Percentiles rank a stretch among this genome's conserved stretches.
phyloP scores from a whole-genome alignment of 2,113 vertebrate genomes.

The Arenaria interpres region DNA sequence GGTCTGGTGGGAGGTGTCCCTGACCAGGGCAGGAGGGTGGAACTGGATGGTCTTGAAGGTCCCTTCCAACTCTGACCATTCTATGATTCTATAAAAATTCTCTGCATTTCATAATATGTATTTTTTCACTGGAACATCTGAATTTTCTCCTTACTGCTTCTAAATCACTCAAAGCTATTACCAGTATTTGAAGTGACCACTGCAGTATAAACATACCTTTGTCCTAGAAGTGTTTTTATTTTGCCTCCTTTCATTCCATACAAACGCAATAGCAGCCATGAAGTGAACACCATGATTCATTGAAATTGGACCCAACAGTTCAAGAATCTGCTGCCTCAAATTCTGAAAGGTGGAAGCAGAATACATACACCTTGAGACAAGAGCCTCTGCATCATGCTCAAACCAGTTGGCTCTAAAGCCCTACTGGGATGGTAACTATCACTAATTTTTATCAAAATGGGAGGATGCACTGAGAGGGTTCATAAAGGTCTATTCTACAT shows the following conservation, averaged over 20 bases:
- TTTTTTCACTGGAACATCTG: not conserved
- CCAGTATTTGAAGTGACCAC: not conserved
- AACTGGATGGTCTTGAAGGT: too few species aligned
- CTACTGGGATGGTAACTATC: not conserved
- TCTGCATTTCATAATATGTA: not conserved
- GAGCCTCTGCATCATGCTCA: not conserved
- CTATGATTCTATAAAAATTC: not conserved
- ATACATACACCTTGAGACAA: not conserved
- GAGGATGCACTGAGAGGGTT: not conserved
- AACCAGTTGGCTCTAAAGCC: not conserved
- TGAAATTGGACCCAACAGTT: conserved; percentile 95
- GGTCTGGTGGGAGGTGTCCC: too few species aligned
- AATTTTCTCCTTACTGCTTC: not conserved
- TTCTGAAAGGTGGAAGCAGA: conserved; percentile 78
- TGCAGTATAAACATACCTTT: conserved; percentile 77
- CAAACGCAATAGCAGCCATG: conserved; percentile 97
- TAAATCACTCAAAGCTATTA: not conserved
- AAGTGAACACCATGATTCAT: conserved; percentile 99
- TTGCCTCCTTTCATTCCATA: conserved; percentile 96
- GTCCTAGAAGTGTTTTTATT: conserved; percentile 84
- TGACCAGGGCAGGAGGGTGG: too few species aligned
- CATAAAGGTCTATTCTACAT: not conserved
- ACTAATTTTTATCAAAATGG: not conserved
- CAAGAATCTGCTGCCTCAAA: conserved; percentile 95
- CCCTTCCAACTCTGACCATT: too few species aligned